Conservation (phyloP, 2,888 invertebrate species). For the Tipula vernalis region DNA sequence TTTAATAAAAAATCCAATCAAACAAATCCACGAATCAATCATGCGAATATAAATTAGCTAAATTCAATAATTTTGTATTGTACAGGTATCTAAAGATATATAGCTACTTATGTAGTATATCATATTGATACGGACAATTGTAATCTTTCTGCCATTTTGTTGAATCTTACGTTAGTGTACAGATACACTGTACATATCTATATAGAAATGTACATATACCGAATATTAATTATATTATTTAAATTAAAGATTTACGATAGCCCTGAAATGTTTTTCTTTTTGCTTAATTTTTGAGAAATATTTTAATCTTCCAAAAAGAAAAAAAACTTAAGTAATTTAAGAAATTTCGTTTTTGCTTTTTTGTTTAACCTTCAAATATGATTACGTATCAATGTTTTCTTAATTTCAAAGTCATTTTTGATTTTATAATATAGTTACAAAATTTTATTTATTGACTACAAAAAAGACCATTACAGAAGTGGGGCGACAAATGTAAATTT, state of each 20-base stretch:
- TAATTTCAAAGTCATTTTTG: not conserved
- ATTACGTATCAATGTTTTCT: not conserved
- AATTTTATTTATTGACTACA: too few species aligned
- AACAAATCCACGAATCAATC: not conserved
- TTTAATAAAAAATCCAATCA: not conserved
- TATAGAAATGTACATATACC: not conserved
- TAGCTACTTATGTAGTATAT: too few species aligned
- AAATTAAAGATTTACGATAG: too few species aligned
- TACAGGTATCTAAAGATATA: not conserved
- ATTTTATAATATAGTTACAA: not conserved
- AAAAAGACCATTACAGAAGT: too few species aligned
- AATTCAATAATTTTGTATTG: not conserved
- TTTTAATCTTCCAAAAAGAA: not conserved
- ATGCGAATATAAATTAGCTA: not conserved
- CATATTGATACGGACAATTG: not conserved
- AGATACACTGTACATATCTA: too few species aligned
- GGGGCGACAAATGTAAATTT: too few species aligned
- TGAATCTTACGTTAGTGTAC: not conserved
- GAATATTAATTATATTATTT: not conserved
- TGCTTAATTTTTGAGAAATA: not conserved
- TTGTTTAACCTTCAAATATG: not conserved
- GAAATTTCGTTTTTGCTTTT: not conserved
- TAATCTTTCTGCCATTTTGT: not conserved
- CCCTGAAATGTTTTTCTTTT: not conserved
- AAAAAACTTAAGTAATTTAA: not conserved